Conservation (phyloP, 2,888 invertebrate species). For the Hypomecis punctinalis region DNA sequence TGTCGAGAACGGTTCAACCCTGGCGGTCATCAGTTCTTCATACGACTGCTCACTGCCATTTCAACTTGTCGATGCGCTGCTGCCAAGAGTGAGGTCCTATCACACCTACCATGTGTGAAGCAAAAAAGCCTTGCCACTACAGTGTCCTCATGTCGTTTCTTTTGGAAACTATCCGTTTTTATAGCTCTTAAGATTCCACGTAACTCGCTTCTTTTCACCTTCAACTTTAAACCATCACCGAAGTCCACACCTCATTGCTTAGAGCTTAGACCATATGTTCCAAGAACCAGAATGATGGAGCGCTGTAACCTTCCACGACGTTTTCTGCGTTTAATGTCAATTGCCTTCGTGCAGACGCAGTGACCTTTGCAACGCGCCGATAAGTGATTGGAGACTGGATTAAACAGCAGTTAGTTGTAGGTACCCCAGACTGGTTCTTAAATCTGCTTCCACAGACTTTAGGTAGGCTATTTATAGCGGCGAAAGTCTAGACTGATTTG, state of each 20-base stretch:
- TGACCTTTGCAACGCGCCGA: conserved; percentile 24
- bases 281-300: conserved; percentile 11
- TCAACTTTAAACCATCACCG: too few relatives aligned
- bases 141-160: too few relatives aligned
- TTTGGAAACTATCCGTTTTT: too few relatives aligned
- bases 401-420: conserved; percentile 2
- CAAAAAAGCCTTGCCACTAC: too few relatives aligned
- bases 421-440: conserved; percentile 1
- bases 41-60: too few relatives aligned
- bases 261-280: not conserved
- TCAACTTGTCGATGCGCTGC: too few relatives aligned
- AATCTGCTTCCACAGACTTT: not conserved
- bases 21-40: too few relatives aligned
- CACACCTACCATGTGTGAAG: too few relatives aligned
- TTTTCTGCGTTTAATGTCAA: conserved; percentile 29
- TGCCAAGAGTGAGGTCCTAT: too few relatives aligned
- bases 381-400: conserved; percentile 13
- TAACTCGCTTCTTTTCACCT: too few relatives aligned
- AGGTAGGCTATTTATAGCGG: not conserved
- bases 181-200: too few relatives aligned
- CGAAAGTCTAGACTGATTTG: not conserved
- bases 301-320: conserved; percentile 30
- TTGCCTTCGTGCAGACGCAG: conserved; percentile 23
- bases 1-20: too few relatives aligned
- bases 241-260: not conserved